Base-by-base conservation (phyloP, 2,797 vertebrate genomes). In the Leptodactylus fallax region DNA sequence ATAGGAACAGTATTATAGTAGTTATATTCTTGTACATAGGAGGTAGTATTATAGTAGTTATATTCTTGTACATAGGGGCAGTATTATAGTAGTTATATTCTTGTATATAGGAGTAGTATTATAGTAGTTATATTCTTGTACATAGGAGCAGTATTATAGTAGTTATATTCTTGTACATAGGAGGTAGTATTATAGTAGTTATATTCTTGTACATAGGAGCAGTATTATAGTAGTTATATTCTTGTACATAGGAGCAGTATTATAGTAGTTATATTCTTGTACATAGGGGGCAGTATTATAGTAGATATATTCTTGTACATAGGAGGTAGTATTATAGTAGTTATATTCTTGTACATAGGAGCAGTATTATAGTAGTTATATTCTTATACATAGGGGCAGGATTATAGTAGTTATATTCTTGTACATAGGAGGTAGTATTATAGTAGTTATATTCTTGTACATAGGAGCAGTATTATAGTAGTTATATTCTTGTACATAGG, bases 371-470 rank as follows among this genome's bases (percentile, higher is more conserved):
- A 63, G 61, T 63, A 63, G 61, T 63, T 63, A 63, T 63, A 63
- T 63, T 63, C 61, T 63, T 63, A 21, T 63, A 63, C 11, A 63
- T 63, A 63, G 61, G n/a, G 21, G 61, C 21, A 63, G 60, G 23
- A 63, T 63, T 63, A 63, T 63, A 63, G 61, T 63, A 63, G 61
- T 63, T 63, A 63, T 63, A 63, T 63, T 63, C 61, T 63, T 67
- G 11, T 67, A 67, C 5, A 25, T 67, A 67, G 63, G 63, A 10
- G 63, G 65, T 36, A 74, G 71, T 49, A 74, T 74, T 49, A 74
- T 74, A 49, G 45, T 74, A 74, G 71, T 49, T 74, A 74, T 72
- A 72, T 63, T 63, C 61, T 63, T 63, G 61, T 63, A 63, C 11
- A 63, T 63, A 63, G 61, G n/a, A 11, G 61, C 21, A 63, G 61